phyloP scores from a whole-genome alignment of 1,140 invertebrate genomes.

The Microplitis mediator region DNA sequence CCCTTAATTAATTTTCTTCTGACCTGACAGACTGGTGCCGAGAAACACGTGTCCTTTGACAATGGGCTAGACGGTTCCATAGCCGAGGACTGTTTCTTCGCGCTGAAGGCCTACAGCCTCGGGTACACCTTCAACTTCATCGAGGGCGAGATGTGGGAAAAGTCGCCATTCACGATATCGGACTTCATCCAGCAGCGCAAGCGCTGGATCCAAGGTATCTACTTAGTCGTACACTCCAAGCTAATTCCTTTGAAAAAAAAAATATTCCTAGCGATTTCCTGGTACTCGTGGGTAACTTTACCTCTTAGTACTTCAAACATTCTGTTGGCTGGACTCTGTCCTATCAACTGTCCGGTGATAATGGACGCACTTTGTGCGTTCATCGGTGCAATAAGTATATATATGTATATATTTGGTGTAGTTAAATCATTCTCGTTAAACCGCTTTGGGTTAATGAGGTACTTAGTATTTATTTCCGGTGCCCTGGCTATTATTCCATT shows the following conservation, averaged over 20 bases:
- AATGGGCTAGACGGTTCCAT: conserved; percentile 94
- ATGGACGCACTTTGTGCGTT: conserved; percentile 89
- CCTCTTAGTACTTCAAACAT: conserved; percentile 91
- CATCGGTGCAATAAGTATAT: conserved; percentile 89
- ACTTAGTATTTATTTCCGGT: conserved; percentile 80
- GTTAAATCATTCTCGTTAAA: conserved; percentile 92
- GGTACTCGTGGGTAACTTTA: conserved; percentile 95
- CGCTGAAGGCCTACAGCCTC: conserved; percentile 87
- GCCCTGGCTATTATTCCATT: conserved; percentile 89
- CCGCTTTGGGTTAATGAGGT: conserved; percentile 80
- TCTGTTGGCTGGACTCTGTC: conserved; percentile 80
- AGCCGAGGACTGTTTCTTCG: conserved; percentile 97
- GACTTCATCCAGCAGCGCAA: conserved; percentile 96
- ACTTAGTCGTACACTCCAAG: conserved; percentile 90
- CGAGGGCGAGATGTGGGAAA: conserved; percentile 98
- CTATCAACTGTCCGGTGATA: conserved; percentile 82
- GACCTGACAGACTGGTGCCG: no score
- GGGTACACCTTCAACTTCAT: conserved; percentile 91
- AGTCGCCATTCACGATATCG: conserved; percentile 92
- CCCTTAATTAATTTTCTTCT: no score
- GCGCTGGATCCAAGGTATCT: conserved; percentile 95
- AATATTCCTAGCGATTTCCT: conserved; percentile 83
- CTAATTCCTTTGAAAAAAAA: conserved; percentile 84
- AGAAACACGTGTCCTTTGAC: conserved; percentile 91
- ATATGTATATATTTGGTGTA: conserved; percentile 96